These are phyloP conservation scores for Anoplius nigerrimus DNA, from an alignment of 2,888 invertebrate genomes.

Conservation along the genomic window DNA sequence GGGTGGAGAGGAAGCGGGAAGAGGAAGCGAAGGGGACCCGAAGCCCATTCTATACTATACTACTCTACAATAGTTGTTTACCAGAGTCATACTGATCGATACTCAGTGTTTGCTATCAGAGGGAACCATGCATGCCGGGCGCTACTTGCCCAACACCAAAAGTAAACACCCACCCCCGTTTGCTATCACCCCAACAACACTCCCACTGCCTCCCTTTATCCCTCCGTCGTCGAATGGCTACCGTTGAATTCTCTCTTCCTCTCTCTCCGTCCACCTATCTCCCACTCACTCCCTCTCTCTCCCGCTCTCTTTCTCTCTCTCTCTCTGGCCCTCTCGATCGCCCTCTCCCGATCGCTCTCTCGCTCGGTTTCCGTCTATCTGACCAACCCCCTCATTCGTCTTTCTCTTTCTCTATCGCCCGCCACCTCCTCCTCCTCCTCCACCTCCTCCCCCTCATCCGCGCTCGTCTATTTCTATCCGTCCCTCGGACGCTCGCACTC, in stretches of 20 bases:
- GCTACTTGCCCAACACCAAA: constrained; percentile 72
- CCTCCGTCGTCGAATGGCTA: constrained; percentile 37
- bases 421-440: too few relatives aligned
- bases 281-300: constrained; percentile 30
- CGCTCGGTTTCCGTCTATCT: too few relatives aligned
- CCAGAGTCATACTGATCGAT: constrained; percentile 74
- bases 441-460: too few relatives aligned
- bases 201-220: constrained; percentile 51
- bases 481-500: too few relatives aligned
- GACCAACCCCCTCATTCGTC: too few relatives aligned
- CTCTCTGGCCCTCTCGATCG: constrained; percentile 29
- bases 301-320: constrained; percentile 31
- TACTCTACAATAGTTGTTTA: constrained; percentile 73
- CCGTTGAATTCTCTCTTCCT: constrained; percentile 52
- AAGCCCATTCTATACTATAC: constrained; percentile 68
- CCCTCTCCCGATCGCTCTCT: too few relatives aligned
- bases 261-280: constrained; percentile 21
- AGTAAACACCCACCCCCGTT: constrained; percentile 69
- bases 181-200: constrained; percentile 62
- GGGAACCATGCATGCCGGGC: constrained; percentile 70
- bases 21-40: constrained; percentile 30
- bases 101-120: constrained; percentile 74
- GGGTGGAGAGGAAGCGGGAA: neutral
- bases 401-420: too few relatives aligned
- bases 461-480: too few relatives aligned